Conservation (phyloP, 2,888 invertebrate species). For the Sericinus montela region DNA sequence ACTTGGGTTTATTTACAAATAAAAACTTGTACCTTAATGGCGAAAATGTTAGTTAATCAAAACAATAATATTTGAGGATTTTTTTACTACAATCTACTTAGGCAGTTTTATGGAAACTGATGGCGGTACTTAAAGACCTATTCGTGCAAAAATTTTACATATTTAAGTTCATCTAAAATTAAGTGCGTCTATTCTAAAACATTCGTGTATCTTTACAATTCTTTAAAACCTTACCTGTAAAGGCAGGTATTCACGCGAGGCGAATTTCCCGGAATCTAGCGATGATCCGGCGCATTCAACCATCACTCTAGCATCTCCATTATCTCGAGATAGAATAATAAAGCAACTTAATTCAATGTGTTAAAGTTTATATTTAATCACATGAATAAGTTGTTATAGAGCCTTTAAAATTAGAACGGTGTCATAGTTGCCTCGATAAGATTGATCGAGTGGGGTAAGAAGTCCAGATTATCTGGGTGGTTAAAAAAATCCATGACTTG, state of each 20-base stretch:
- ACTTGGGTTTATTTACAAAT: no score
- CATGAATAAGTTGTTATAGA: constrained; percentile 19
- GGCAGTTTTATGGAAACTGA: no score
- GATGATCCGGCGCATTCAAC: constrained; percentile 72
- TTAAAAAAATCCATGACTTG: constrained; percentile 74
- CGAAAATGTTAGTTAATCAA: no score
- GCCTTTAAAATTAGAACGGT: constrained; percentile 31
- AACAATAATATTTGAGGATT: no score
- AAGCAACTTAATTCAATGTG: neutral
- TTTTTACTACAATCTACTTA: no score
- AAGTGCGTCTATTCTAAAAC: no score
- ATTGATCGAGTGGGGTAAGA: constrained; percentile 78
- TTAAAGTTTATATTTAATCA: constrained; percentile 30
- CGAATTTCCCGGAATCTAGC: constrained; percentile 77
- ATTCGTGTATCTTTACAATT: constrained; percentile 21
- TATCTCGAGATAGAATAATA: constrained; percentile 25
- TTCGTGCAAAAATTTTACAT: no score
- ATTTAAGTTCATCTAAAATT: no score
- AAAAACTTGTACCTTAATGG: no score
- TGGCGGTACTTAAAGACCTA: no score
- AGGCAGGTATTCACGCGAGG: constrained; percentile 75
- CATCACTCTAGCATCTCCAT: constrained; percentile 50
- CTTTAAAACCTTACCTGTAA: constrained; percentile 57
- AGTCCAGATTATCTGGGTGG: constrained; percentile 69
- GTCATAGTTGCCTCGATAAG: constrained; percentile 68